phyloP scores from a whole-genome alignment of 2,888 invertebrate species.

The Andrena praecox region DNA sequence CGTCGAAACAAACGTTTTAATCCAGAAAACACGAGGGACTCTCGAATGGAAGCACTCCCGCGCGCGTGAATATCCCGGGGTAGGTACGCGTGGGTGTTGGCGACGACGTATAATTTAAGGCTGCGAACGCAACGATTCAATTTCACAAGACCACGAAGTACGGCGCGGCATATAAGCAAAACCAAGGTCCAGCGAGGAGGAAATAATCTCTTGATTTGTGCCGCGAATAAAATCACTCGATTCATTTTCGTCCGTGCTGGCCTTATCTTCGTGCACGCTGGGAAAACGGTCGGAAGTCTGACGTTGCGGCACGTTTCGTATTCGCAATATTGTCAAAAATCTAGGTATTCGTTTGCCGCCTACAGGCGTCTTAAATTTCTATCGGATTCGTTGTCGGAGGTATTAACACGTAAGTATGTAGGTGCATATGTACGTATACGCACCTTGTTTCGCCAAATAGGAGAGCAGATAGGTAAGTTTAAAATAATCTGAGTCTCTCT shows the following conservation, averaged over 20 bases:
- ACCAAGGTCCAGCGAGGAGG: constrained; percentile 69
- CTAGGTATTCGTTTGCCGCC: constrained; percentile 53
- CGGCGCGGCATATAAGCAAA: constrained; percentile 66
- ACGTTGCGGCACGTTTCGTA: constrained; percentile 55
- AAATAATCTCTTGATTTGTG: constrained; percentile 75
- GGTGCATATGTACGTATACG: constrained; percentile 12
- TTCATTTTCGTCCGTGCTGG: constrained; percentile 72
- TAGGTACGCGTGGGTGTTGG: constrained; percentile 73
- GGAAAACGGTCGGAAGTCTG: constrained; percentile 66
- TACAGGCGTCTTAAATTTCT: constrained; percentile 58
- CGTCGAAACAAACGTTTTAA: constrained; percentile 75
- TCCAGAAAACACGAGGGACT: constrained; percentile 68
- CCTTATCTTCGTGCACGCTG: constrained; percentile 66
- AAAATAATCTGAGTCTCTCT: too few relatives aligned
- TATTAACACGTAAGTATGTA: constrained; percentile 47
- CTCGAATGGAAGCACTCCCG: constrained; percentile 55
- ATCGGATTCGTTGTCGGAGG: constrained; percentile 35
- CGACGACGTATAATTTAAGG: constrained; percentile 77
- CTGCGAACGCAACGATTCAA: constrained; percentile 74
- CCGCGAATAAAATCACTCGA: constrained; percentile 73
- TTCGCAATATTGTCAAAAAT: constrained; percentile 69
- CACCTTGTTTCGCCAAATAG: constrained; percentile 21
- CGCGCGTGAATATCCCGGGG: constrained; percentile 67
- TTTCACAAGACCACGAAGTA: constrained; percentile 72
- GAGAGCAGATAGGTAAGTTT: background rate